These are phyloP conservation scores for Syrphus vitripennis DNA, from an alignment of 2,888 invertebrate genomes.

Conservation along the genomic window DNA sequence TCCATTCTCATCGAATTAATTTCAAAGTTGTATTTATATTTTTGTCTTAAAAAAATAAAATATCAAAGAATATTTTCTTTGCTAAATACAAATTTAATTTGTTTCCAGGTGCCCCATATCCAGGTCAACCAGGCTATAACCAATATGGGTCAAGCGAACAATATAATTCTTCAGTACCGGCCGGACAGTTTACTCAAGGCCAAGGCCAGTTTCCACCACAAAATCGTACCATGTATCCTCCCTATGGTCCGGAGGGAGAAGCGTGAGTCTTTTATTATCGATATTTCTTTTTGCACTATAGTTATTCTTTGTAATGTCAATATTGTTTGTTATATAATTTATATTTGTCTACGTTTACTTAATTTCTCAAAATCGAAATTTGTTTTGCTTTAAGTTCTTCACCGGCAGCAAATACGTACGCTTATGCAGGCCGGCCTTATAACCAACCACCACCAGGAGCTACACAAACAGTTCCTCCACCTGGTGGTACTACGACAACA, in stretches of 20 bases:
- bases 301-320: constrained; percentile 59
- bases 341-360: background rate
- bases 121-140: constrained; percentile 85
- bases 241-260: constrained; percentile 87
- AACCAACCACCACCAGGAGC: constrained; percentile 81
- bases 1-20: constrained; percentile 37
- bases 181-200: constrained; percentile 84
- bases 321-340: background rate
- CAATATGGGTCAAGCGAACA: constrained; percentile 86
- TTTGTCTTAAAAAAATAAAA: background rate
- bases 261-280: constrained; percentile 82
- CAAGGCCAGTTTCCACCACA: constrained; percentile 84
- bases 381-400: constrained; percentile 76
- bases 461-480: constrained; percentile 82
- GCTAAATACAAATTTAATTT: constrained; percentile 34
- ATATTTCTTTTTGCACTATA: constrained; percentile 25
- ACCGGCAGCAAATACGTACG: constrained; percentile 81
- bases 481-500: constrained; percentile 77
- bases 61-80: constrained; percentile 24
- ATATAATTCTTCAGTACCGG: constrained; percentile 83
- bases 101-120: constrained; percentile 83
- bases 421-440: constrained; percentile 79
- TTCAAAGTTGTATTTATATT: constrained; percentile 17
- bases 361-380: background rate
- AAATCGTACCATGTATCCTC: constrained; percentile 90